Percentiles rank a stretch among this genome's conserved stretches.
Conservation (phyloP, 2,113 vertebrate genomes). For the Oryzias celebensis region DNA sequence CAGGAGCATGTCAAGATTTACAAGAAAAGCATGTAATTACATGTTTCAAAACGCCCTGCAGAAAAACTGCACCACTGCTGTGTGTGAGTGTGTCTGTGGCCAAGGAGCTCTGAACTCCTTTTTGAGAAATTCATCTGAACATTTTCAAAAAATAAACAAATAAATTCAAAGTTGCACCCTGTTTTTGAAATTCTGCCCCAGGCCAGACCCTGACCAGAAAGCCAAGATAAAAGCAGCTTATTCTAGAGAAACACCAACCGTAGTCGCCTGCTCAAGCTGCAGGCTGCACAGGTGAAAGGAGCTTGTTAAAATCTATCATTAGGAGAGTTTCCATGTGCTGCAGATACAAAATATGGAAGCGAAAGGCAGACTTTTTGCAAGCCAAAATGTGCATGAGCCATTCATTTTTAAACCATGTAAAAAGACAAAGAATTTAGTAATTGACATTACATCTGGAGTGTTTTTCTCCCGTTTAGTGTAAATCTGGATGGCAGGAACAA, state of each 20-base stretch:
- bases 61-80: conserved; percentile 58
- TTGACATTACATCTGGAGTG: too few species aligned
- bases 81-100: conserved; percentile 20
- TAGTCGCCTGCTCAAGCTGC: conserved; percentile 30
- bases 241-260: conserved; percentile 57
- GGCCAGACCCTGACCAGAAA: conserved; percentile 70
- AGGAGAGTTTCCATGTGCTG: background rate
- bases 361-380: too few species aligned
- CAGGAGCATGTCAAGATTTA: conserved; percentile 22
- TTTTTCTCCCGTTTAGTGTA: too few species aligned
- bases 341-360: background rate
- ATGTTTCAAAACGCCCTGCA: conserved; percentile 64
- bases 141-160: conserved; percentile 57
- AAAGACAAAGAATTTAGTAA: too few species aligned
- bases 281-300: conserved; percentile 43
- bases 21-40: conserved; percentile 12
- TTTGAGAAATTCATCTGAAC: conserved; percentile 35
- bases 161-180: conserved; percentile 70
- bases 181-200: conserved; percentile 61
- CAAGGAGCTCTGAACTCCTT: conserved; percentile 19
- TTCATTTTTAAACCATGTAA: too few species aligned
- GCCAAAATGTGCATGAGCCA: too few species aligned
- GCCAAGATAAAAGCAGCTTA: conserved; percentile 51
- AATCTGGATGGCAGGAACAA: too few species aligned
- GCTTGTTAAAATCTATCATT: conserved; percentile 11